Base-by-base conservation (phyloP, 1,140 invertebrate species). In the Trichonephila inaurata region DNA sequence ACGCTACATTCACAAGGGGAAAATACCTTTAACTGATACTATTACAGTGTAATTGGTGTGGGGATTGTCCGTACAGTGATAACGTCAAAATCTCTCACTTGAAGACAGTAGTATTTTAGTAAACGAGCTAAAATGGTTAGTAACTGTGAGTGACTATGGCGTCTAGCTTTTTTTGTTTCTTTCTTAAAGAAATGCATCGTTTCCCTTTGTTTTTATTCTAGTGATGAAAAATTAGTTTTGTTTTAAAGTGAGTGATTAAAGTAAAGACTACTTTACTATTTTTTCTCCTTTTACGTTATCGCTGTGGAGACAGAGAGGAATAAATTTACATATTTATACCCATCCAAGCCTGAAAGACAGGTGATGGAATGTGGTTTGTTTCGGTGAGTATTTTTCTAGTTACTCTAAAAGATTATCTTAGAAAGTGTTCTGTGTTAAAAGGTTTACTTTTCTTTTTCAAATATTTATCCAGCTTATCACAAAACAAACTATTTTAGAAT, bases 1-100 rank as follows among this genome's bases (percentile, higher is more conserved):
- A 19, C 18, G 12, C 24, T 18, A 18, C 72, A 77, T 77, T 77
- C 72, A 40, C 72, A 77, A n/a, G 66, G 66, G 66, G n/a, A 24
- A 69, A 77, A 77, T 77, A 69, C 18, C 28, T 77, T 77, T 77
- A 40, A 33, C 33, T 77, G 72, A 40, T 77, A 77, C 72, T 77
- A 77, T 77, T 77, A 77, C 28, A 40, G 16, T 77, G 33, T 77
- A 77, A 77, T 77, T 40, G 72, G 72, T 33, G 28, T 40, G 18
- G 24, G 72, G 28, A 77, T 77, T 77, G 69, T 18, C 16, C 2
- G 4, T 16, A 77, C 28, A 77, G 72, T 33, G 72, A 33, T 77
- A 40, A 69, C n/a, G 66, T 69, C 66, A n/a, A 69, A 69, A 77
- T 77, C 28, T 51, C 51, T 51, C 51, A 51, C 51, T 51, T 51